These are phyloP conservation scores for Diceros bicornis DNA, from an alignment of 2,797 vertebrate genomes.

Conservation along the genomic window DNA sequence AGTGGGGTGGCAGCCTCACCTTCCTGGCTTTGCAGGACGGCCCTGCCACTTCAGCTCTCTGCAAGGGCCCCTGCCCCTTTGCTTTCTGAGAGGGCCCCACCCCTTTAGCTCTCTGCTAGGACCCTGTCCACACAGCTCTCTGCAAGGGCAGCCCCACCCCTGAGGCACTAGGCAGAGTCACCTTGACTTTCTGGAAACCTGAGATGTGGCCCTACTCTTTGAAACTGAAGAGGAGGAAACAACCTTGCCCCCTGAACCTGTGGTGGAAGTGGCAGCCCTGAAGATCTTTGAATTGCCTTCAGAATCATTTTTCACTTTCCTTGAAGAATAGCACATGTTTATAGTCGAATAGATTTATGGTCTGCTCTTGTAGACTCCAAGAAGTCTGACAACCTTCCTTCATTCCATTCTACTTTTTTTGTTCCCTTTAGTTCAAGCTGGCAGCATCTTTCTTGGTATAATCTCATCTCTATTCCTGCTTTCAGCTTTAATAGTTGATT, in stretches of 20 bases:
- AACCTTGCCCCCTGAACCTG: neutral
- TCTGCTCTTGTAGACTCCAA: neutral
- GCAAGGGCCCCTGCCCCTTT: neutral
- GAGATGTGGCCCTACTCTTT: neutral
- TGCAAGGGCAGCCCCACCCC: neutral
- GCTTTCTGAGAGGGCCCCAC: neutral
- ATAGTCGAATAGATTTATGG: neutral
- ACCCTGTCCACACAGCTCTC: no score
- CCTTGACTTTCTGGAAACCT: neutral
- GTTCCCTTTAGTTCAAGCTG: neutral
- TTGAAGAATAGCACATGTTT: neutral
- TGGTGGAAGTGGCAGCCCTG: neutral
- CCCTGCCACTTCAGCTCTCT: neutral
- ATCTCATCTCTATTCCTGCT: neutral
- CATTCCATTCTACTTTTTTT: neutral
- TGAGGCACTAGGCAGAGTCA: neutral
- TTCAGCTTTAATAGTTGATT: neutral
- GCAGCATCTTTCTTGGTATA: neutral
- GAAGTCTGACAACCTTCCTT: neutral
- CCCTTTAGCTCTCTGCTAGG: neutral
- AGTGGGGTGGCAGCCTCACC: neutral
- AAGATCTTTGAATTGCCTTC: neutral
- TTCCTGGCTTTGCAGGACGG: neutral
- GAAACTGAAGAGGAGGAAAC: neutral
- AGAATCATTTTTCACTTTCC: neutral